Base-by-base conservation (phyloP, 2,113 vertebrate species). In the Phaethon lepturus region DNA sequence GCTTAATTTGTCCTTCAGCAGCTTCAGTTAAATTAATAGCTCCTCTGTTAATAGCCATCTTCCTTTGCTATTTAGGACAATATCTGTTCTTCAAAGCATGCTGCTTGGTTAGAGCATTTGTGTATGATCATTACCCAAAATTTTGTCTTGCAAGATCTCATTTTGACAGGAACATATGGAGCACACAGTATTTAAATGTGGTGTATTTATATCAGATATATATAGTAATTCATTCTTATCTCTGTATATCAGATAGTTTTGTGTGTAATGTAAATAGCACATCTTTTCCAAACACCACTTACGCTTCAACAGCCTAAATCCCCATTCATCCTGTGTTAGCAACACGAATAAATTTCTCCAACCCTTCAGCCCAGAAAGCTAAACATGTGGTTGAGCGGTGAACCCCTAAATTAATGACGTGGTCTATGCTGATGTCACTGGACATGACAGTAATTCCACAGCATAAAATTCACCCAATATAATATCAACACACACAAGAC, bases 361-460 rank as follows among this genome's bases (percentile, higher is more conserved):
- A 19, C 19, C 35, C 52, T 88, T 69, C 50, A 78, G 63, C 56
- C 33, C 85, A 67, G 93, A 92, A 93, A 89, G 45, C 35, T 86
- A 82, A 95, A 89, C 42, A 33, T 63, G 66, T 1, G 23, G 47
- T 82, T 82, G 71, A 91, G 60, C 4, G 3, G 55, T 71, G 59
- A 91, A 25, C 60, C 45, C 52, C 63, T 55, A 71, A 82, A 77
- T 83, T 73, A 83, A 79, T 86, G 56, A 33, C 13, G 49, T 58
- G 62, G 77, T 83, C 42, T 63, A 4, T 53, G 50, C 62, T 96
- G 90, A 76, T 84, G 77, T 94, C 86, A 84, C 82, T 63, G 76
- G 62, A 78, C 19, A 19, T 47, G 44, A 66, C 72, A 82, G 60
- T 40, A 60, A 83, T 91, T 79, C 67, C 72, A 83, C 80, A 89